Conservation (phyloP, 2,888 invertebrate species). For the Bembecia ichneumoniformis region DNA sequence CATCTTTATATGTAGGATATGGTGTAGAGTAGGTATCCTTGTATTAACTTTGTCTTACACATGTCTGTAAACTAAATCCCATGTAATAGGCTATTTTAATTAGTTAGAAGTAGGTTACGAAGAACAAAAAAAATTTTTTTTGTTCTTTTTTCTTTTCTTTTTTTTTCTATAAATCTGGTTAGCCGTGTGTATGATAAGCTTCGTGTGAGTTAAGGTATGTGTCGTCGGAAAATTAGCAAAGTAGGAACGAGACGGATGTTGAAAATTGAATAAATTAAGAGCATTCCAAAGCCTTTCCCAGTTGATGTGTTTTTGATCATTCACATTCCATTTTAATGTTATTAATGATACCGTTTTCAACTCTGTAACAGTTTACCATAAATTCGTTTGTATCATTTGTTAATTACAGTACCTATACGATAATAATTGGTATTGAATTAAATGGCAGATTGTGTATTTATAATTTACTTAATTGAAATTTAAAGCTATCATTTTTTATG, state of each 20-base stretch:
- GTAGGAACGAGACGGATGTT: constrained; percentile 24
- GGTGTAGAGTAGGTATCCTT: too few species aligned
- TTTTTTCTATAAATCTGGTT: not conserved
- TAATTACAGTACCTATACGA: too few species aligned
- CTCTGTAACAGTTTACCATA: not conserved
- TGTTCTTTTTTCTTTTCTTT: not conserved
- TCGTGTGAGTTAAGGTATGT: constrained; percentile 32
- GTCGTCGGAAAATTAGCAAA: constrained; percentile 32
- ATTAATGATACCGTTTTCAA: not conserved
- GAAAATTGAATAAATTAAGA: constrained; percentile 35
- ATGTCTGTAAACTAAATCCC: too few species aligned
- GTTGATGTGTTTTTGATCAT: constrained; percentile 34
- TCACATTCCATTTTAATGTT: not conserved
- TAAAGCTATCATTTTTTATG: too few species aligned
- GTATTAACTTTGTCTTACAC: too few species aligned
- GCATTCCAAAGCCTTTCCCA: constrained; percentile 21
- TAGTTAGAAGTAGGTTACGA: not conserved
- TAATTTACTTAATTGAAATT: too few species aligned
- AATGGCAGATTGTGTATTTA: too few species aligned
- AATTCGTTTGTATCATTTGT: too few species aligned
- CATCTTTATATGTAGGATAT: too few species aligned
- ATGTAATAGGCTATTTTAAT: too few species aligned
- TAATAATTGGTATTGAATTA: too few species aligned
- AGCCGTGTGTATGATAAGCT: constrained; percentile 20
- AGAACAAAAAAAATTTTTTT: not conserved